Conservation (phyloP, 2,888 invertebrate genomes). For the Thymelicus acteon region DNA sequence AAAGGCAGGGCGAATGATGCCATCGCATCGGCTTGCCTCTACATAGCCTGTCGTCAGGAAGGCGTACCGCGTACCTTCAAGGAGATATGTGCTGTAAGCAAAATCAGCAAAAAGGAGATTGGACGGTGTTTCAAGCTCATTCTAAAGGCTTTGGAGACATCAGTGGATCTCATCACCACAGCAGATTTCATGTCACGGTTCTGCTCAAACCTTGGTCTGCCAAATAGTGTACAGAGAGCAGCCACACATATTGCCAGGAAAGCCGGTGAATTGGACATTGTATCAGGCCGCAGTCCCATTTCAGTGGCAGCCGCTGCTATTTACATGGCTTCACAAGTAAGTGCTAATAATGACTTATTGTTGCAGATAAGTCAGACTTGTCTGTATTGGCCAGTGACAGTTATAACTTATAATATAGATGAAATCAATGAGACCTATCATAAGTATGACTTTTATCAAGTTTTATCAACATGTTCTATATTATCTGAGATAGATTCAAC, state of each 20-base stretch:
- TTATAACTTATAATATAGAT: too few species aligned
- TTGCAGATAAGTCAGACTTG: too few species aligned
- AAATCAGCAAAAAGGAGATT: conserved; percentile 99
- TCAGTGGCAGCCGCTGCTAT: conserved; percentile 99
- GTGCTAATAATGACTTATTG: conserved; percentile 12
- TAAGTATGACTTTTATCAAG: too few species aligned
- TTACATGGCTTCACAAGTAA: conserved; percentile 98
- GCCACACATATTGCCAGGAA: conserved; percentile 98
- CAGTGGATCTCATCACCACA: conserved; percentile 98
- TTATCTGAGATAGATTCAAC: too few species aligned
- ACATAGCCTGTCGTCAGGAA: conserved; percentile 99
- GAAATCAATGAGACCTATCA: too few species aligned
- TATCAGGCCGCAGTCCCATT: conserved; percentile 98
- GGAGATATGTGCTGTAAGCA: conserved; percentile 99
- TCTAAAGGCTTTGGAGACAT: conserved; percentile 97
- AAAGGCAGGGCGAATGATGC: conserved; percentile 99
- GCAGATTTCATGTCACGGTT: conserved; percentile 99
- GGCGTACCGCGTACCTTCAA: conserved; percentile 99
- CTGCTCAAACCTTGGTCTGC: conserved; percentile 96
- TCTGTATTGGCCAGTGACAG: too few species aligned
- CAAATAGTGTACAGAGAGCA: conserved; percentile 95
- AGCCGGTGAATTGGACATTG: conserved; percentile 98
- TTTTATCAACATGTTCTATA: too few species aligned
- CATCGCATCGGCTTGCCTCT: conserved; percentile 98
- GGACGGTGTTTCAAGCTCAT: conserved; percentile 99